A percentile compares a stretch with the other conserved stretches of the same genome.
Conservation (phyloP, 1,140 invertebrate genomes). For the Physella acuta region DNA sequence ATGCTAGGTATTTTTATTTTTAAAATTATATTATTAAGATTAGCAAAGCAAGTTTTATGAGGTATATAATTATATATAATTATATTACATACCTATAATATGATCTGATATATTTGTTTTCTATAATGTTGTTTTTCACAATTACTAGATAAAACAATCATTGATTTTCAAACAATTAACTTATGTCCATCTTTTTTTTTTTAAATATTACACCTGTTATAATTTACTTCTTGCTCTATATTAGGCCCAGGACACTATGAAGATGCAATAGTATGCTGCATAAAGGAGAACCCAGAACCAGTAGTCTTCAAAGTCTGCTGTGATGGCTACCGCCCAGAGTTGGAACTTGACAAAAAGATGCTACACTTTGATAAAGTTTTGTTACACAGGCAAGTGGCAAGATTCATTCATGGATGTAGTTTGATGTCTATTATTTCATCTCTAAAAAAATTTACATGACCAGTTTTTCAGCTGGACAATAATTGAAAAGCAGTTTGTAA, state of each 20-base stretch:
- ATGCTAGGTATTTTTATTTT: too few species aligned
- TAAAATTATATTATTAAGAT: too few species aligned
- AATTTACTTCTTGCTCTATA: not conserved
- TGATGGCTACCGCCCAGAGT: conserved; percentile 56
- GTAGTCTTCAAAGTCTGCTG: conserved; percentile 58
- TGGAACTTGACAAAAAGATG: conserved; percentile 58
- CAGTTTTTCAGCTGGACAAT: too few species aligned
- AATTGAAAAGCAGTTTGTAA: too few species aligned
- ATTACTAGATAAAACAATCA: not conserved
- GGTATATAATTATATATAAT: too few species aligned
- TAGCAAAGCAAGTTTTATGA: too few species aligned
- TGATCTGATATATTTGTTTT: not conserved
- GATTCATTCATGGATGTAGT: too few species aligned
- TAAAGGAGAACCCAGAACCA: conserved; percentile 61
- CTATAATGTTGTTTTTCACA: not conserved
- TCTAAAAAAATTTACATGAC: too few species aligned
- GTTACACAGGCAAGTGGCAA: conserved; percentile 52
- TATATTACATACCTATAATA: too few species aligned
- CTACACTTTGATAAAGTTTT: conserved; percentile 61
- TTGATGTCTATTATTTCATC: too few species aligned
- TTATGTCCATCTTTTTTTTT: not conserved
- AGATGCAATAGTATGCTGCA: conserved; percentile 59
- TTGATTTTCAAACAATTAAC: not conserved
- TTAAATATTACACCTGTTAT: not conserved
- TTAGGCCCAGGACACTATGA: conserved; percentile 46